Percentiles rank a stretch among this genome's conserved stretches.
Conservation (phyloP, 2,113 vertebrate species). For the Ictalurus furcatus region DNA sequence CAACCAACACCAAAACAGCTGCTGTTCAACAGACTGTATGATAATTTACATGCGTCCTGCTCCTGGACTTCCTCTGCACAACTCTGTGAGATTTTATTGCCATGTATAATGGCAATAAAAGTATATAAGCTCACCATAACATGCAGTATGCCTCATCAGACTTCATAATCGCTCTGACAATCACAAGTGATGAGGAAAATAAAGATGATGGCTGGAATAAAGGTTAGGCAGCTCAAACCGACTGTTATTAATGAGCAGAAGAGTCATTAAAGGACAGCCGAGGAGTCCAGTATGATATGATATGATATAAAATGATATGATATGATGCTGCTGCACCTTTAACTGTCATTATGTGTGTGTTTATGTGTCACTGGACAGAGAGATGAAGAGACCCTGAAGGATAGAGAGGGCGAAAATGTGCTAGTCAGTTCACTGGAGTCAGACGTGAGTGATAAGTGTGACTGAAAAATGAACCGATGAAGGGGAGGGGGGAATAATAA, state of each 20-base stretch:
- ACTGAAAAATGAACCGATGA: not conserved
- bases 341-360: not conserved
- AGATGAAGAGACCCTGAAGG: not conserved
- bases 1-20: not conserved
- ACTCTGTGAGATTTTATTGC: no score
- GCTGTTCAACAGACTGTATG: not conserved
- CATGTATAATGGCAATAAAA: not conserved
- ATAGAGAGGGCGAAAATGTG: not conserved
- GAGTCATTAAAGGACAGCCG: not conserved
- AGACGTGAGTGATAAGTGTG: not conserved
- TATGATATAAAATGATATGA: no score
- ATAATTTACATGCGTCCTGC: not conserved
- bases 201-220: slow-evolving; percentile 3
- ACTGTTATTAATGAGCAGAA: not conserved
- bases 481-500: slow-evolving; percentile 41
- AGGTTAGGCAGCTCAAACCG: not conserved
- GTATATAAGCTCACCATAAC: not conserved
- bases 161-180: slow-evolving; percentile 12
- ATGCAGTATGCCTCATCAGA: not conserved
- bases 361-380: not conserved
- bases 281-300: not conserved
- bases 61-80: not conserved
- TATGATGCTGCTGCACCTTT: not conserved
- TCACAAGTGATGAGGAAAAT: slow-evolving; percentile 17
- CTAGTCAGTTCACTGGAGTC: not conserved